Evolutionary conservation across 2,888 invertebrate genomes (phyloP), one percentile per base, ranked within the genome.

Genomic region (Mythimna albipuncta): DNA sequence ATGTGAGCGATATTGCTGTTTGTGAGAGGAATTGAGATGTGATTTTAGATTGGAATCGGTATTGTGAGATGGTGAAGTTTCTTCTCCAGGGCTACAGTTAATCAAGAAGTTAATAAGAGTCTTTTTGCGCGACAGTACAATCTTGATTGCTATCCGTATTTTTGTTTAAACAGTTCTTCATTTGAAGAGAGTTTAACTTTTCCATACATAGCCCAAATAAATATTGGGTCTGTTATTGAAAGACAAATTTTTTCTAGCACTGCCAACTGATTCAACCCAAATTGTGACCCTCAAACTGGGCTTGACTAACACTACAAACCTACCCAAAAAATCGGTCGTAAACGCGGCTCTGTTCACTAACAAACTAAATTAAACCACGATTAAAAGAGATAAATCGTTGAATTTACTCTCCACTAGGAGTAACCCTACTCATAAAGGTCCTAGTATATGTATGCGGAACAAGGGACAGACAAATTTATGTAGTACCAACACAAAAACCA

Each of bases 341-440:
- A 81, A 72, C 65, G 63, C 61, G 44, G 77, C 78, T 79, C 79
- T 75, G 83, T 83, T 85, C 75, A 75, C 75, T 76, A 86, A 85
- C 85, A 87, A 93, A 93, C 90, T 93, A 94, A 91, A 95, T 94
- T 93, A 93, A 88, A 86, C 85, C 86, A 79, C 93, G 91, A 94
- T 94, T 94, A 94, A 93, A 93, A 93, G 90, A 91, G 93, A 94
- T 93, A 93, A 93, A 94, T 94, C 91, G 91, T 90, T 74, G 84
- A 93, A 89, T 92, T 93, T 91, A 91, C 90, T 91, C 90, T 89
- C 89, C 89, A 85, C 88, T 87, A 89, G 89, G 88, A 79, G 62
- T 91, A 89, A 94, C 94, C 95, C 93, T 93, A 92, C 94, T 95
- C 95, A 95, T 95, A 95, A 94, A 93, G 91, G 89, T 90, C 85